Evolutionary conservation across 2,113 vertebrate species (phyloP).

Genomic region (Mesocricetus auratus): DNA sequence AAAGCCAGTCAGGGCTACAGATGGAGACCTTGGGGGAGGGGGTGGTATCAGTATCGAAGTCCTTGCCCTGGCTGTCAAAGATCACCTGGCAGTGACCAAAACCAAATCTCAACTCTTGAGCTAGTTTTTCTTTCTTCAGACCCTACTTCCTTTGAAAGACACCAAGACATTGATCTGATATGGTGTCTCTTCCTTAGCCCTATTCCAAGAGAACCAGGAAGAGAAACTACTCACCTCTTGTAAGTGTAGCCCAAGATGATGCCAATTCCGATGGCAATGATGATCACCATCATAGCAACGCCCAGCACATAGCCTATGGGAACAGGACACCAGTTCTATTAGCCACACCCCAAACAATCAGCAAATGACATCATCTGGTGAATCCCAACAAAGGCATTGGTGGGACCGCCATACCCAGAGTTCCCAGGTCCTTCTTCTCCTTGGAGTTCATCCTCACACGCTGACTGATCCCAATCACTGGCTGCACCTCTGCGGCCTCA

Average conservation of each 20-base stretch:
- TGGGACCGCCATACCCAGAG: constrained; percentile 87
- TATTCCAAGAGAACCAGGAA: neutral
- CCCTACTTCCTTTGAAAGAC: constrained; percentile 29
- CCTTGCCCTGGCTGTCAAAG: neutral
- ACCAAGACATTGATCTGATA: neutral
- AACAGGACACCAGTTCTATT: constrained; percentile 55
- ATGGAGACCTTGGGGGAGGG: neutral
- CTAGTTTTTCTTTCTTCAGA: constrained; percentile 24
- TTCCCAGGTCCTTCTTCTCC: constrained; percentile 95
- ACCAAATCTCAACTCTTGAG: constrained; percentile 14
- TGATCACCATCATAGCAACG: constrained; percentile 94
- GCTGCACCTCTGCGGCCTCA: constrained; percentile 89
- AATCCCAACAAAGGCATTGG: neutral
- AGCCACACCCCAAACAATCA: constrained; percentile 42
- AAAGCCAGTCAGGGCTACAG: neutral
- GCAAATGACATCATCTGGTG: neutral
- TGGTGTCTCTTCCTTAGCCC: neutral
- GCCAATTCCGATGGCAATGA: constrained; percentile 93
- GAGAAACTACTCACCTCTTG: constrained; percentile 91
- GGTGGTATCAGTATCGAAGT: neutral
- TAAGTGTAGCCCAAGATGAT: constrained; percentile 95
- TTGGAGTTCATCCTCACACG: constrained; percentile 91
- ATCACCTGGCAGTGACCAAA: constrained; percentile 8
- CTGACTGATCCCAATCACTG: constrained; percentile 93
- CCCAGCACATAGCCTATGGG: constrained; percentile 92